Base-by-base conservation (phyloP, 2,797 vertebrate genomes). In the Sebastes baramenuke region DNA sequence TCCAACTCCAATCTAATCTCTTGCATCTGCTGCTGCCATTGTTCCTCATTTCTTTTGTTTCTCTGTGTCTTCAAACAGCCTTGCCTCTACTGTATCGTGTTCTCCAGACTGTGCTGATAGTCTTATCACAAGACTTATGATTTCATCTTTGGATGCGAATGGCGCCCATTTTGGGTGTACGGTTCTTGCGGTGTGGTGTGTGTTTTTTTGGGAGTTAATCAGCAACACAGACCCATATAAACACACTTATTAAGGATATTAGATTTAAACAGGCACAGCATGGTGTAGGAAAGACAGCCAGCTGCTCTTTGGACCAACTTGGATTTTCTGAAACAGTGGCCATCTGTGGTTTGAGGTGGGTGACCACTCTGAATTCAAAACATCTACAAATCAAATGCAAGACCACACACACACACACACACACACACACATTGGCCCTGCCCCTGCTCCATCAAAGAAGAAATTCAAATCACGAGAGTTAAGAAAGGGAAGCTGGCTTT, bases 261-360 rank as follows among this genome's bases (percentile, higher is more conserved):
- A 84, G 73, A 87, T 88, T 90, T 77, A 90, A 94, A 93, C 75
- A 83, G 88, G 65, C 89, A 71, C 91, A 92, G 89, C 89, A 67
- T 89, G 89, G 84, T 85, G 90, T 29, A 87, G 85, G 84, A 85
- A 82, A 85, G 84, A 85, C 85, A 84, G 89, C 89, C 94, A 94
- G 91, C 94, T 95, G 93, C 92, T 94, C 90, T 92, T 89, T 87
- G 77, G 82, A 80, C 85, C 79, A 88, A 89, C 87, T 88, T 82
- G 81, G 68, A 85, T 92, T 86, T 66, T 91, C 84, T 78, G 80
- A 86, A 94, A 91, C 91, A 79, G 90, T 88, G 90, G 90, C 93
- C 93, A 94, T 96, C 93, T 95, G 94, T 85, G 86, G 83, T 80
- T 82, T 83, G 80, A 80, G 79, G 74, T 8, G 75, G 75, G 78